Evolutionary conservation across 2,113 vertebrate species (phyloP), one percentile per base, ranked within the genome.

Genomic region (Platycercus adscitus): DNA sequence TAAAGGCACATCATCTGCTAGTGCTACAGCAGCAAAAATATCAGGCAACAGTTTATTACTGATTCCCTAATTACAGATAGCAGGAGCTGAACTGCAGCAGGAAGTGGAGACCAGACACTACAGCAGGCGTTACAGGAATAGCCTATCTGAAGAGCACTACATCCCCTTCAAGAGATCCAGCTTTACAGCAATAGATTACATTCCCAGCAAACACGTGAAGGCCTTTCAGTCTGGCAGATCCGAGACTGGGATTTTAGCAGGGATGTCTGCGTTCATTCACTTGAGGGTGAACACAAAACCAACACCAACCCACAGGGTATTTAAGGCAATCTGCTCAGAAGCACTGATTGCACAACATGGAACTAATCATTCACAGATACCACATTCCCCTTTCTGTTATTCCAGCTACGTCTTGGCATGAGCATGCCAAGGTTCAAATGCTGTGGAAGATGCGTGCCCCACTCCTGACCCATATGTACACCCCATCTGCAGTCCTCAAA

Each of bases 81-180:
- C 84, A 82, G 61, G 61, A 52, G 79, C 75, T 85, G 70, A 93
- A 55, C 72, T 60, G 84, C 81, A 29, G 79, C 91, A 93, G 91
- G 91, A 90, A 93, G 86, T 47, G 41, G 56, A 64, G 63, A 75
- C 37, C 52, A 88, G 65, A 81, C 55, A 19, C 44, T 69, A 61
- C 37, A 91, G 60, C 23, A 49, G 80, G 81, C 13, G 0, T n/a
- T 75, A 75, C 37, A 88, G 75, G 86, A 93, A 89, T 18, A 82
- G 88, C 43, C 70, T 11, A 63, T 70, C 65, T 93, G 85, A 89
- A 90, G 50, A 85, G 85, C 68, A 72, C 76, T 86, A 49, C 39
- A 65, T n/a, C 33, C n/a, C 37, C 89, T 91, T 71, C 56, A 75
- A 85, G 52, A 79, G 73, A 81, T 41, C 29, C 71, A 60, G 41